These are phyloP conservation scores for Drosophila subpulchrella DNA, from an alignment of 1,140 invertebrate species.

Conservation along the genomic window DNA sequence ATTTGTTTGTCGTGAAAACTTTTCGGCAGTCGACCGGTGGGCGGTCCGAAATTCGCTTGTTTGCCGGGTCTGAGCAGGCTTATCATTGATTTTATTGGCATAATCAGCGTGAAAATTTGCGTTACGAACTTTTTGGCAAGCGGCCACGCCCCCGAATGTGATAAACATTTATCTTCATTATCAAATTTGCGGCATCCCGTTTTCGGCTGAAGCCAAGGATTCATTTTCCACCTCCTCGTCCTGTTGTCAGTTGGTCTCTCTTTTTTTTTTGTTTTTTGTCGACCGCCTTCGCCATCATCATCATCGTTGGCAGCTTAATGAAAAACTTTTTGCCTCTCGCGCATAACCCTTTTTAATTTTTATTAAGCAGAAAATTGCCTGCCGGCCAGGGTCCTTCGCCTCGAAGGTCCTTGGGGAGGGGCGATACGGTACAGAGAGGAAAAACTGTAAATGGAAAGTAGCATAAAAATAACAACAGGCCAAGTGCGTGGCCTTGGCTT, in stretches of 20 bases:
- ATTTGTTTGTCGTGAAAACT: constrained; percentile 54
- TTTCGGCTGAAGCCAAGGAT: constrained; percentile 19
- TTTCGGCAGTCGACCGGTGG: constrained; percentile 33
- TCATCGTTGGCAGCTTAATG: constrained; percentile 69
- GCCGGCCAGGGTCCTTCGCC: constrained; percentile 41
- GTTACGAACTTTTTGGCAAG: constrained; percentile 72
- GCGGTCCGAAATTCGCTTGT: constrained; percentile 46
- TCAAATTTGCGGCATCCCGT: constrained; percentile 68
- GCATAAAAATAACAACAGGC: constrained; percentile 47
- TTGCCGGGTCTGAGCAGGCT: constrained; percentile 47
- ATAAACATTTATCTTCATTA: constrained; percentile 82
- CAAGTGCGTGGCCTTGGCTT: constrained; percentile 48
- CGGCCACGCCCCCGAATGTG: constrained; percentile 68
- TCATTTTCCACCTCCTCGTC: not conserved
- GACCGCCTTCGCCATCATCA: constrained; percentile 42
- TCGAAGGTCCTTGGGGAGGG: constrained; percentile 6
- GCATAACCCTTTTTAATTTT: constrained; percentile 79
- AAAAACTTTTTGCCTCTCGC: constrained; percentile 72
- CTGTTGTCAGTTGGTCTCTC: not conserved
- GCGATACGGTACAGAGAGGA: not conserved
- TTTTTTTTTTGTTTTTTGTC: not conserved
- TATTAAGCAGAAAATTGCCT: constrained; percentile 81
- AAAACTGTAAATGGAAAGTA: constrained; percentile 59
- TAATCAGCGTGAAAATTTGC: constrained; percentile 78
- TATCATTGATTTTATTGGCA: constrained; percentile 82